Evolutionary conservation across 2,888 invertebrate species (phyloP), one percentile per base, ranked within the genome.

Genomic region (Trachelus iudaicus): DNA sequence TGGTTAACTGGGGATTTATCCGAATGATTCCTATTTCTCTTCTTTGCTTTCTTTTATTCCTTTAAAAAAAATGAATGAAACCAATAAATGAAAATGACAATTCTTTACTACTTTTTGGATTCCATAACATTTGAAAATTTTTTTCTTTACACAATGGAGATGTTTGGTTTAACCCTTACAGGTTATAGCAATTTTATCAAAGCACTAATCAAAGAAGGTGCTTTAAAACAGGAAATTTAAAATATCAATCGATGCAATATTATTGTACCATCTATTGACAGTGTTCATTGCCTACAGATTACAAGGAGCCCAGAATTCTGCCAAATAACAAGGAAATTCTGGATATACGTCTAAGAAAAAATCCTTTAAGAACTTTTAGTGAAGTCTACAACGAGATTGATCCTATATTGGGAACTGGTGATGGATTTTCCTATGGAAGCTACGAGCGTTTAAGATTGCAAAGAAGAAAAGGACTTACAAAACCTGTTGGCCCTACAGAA

Each of bases 391-490:
- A 78, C n/a, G 69, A 71, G 40, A 30, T 81, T 11, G 81, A 80
- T 75, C 77, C 81, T 1, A 71, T 78, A 71, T 69, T 81, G 11
- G 78, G 77, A 33, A 68, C 40, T 13, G 76, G 78, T 2, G 77
- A 80, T 75, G 81, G 81, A 12, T 81, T 79, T 71, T 80, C 81
- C 0, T 81, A 81, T 31, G 73, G 77, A 30, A 81, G 81, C 56
- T 15, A 79, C 34, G 69, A 77, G 30, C 78, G 81, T 11, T 73
- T 80, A 15, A 23, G 33, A 30, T 75, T 78, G 37, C 81, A 81
- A 69, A 78, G 69, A 69, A 77, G 75, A 30, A 81, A 81, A 30
- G 78, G 78, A 33, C 73, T 80, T 33, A 33, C 23, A 13, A 80
- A 81, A 56, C 77, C 77, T 30, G 76, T 80, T 33, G 81, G 81